These are phyloP conservation scores for Apodemus speciosus DNA, from an alignment of 2,113 vertebrate species.

Conservation along the genomic window DNA sequence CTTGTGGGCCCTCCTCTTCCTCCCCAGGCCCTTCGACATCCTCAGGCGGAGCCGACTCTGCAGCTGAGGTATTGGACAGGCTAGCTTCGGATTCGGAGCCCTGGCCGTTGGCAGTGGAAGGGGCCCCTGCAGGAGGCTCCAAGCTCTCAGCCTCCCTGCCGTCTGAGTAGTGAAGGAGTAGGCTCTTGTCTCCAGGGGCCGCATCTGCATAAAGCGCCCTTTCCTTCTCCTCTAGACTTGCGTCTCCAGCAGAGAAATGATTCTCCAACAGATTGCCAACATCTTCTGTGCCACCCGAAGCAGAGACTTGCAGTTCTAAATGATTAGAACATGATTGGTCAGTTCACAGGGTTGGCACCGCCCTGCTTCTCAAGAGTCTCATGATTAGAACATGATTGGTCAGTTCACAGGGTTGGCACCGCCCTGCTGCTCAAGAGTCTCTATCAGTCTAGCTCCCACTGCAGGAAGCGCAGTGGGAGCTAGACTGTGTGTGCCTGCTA, in stretches of 20 bases:
- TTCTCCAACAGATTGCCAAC: constrained; percentile 78
- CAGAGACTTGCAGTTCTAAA: constrained; percentile 85
- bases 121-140: constrained; percentile 45
- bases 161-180: constrained; percentile 65
- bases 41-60: constrained; percentile 38
- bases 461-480: not conserved
- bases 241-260: constrained; percentile 77
- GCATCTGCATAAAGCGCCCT: constrained; percentile 73
- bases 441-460: constrained; percentile 15
- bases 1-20: constrained; percentile 1
- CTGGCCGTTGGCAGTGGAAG: constrained; percentile 21
- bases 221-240: constrained; percentile 83
- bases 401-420: constrained; percentile 81
- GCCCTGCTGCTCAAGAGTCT: constrained; percentile 66
- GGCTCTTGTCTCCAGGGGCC: constrained; percentile 70
- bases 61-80: constrained; percentile 60
- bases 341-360: constrained; percentile 80
- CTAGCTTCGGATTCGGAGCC: constrained; percentile 72
- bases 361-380: constrained; percentile 67
- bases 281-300: constrained; percentile 83
- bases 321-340: constrained; percentile 88
- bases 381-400: constrained; percentile 88
- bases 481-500: not conserved
- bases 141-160: constrained; percentile 68
- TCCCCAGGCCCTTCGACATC: constrained; percentile 24